Percentiles rank a stretch among this genome's conserved stretches.
These are phyloP conservation scores for Latrodectus elegans DNA, from an alignment of 2,888 invertebrate species.

Conservation along the genomic window DNA sequence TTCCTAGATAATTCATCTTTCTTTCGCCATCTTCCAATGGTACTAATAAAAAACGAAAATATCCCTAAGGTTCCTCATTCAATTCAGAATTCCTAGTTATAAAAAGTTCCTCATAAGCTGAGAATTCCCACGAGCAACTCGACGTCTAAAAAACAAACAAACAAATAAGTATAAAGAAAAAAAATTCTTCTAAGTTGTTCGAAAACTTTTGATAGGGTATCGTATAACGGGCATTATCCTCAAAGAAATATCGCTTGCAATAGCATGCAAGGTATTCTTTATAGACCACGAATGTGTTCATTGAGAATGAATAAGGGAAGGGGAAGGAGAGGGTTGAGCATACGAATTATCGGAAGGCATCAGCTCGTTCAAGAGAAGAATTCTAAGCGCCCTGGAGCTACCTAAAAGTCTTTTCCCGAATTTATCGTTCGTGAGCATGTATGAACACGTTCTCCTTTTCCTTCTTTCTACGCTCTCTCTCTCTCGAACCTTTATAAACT, in stretches of 20 bases:
- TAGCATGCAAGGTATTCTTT: conserved; percentile 12
- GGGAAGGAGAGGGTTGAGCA: not conserved
- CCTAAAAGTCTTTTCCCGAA: not conserved
- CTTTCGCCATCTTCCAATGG: too few species aligned
- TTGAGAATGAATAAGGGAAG: not conserved
- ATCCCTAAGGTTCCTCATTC: too few species aligned
- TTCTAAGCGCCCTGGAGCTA: conserved; percentile 12
- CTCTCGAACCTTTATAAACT: conserved; percentile 18
- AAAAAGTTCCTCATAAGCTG: not conserved
- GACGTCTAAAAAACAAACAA: not conserved
- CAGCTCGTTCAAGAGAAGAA: conserved; percentile 10
- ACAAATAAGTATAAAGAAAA: not conserved
- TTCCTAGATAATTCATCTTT: too few species aligned
- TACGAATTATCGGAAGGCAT: conserved; percentile 9
- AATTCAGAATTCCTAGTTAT: too few species aligned
- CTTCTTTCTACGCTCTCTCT: not conserved
- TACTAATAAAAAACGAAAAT: too few species aligned
- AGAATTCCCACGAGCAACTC: not conserved
- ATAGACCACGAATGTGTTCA: not conserved
- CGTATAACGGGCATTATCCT: conserved; percentile 11
- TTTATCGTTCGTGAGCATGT: conserved; percentile 27
- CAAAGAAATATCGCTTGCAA: conserved; percentile 10
- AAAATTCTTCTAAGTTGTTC: not conserved
- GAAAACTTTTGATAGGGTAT: not conserved
- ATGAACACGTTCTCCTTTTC: not conserved